Conservation (phyloP, 2,888 invertebrate genomes). For the Agelastica alni region DNA sequence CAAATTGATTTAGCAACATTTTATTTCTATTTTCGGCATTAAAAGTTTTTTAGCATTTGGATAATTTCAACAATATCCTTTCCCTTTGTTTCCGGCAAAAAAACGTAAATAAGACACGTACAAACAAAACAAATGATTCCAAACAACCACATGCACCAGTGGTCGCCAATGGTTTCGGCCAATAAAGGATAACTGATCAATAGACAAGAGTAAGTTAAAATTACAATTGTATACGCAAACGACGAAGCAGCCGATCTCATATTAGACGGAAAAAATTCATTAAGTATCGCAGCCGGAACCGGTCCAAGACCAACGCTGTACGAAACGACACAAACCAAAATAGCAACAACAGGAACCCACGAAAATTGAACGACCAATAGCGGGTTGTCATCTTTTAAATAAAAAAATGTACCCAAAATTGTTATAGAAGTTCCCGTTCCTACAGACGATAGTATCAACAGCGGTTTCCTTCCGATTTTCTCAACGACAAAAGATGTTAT, state of each 20-base stretch:
- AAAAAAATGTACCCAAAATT: not conserved
- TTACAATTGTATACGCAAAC: not conserved
- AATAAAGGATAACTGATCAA: conserved; percentile 2
- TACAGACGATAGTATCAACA: not conserved
- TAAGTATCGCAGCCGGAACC: not conserved
- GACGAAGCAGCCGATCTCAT: not conserved
- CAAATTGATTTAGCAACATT: no score
- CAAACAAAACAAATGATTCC: not conserved
- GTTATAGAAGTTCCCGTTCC: not conserved
- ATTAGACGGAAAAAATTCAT: conserved; percentile 1
- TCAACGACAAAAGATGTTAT: conserved; percentile 7
- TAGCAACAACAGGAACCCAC: not conserved
- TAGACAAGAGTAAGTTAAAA: not conserved
- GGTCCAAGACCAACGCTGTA: conserved; percentile 2
- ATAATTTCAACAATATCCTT: conserved; percentile 9
- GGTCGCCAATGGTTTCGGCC: not conserved
- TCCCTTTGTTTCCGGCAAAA: conserved; percentile 7
- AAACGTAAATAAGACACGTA: not conserved
- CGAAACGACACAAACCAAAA: not conserved
- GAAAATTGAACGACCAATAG: not conserved
- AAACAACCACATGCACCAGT: conserved; percentile 12
- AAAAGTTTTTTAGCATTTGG: conserved; percentile 1
- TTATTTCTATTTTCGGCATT: no score
- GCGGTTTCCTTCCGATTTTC: conserved; percentile 9
- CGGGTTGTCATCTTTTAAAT: not conserved